Conservation (phyloP, 2,797 vertebrate species). For the Gallirallus australis region DNA sequence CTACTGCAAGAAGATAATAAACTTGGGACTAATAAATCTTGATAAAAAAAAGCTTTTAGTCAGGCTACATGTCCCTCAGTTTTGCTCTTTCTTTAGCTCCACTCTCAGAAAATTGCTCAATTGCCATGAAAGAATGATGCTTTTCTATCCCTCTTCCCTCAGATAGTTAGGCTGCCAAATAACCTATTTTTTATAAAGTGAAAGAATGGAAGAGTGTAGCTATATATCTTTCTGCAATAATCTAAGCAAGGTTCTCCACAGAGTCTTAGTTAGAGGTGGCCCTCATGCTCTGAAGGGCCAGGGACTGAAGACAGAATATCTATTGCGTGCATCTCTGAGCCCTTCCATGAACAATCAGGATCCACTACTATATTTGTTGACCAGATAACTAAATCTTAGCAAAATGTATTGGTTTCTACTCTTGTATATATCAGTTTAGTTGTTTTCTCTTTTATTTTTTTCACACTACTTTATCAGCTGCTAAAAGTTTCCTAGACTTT, state of each 20-base stretch:
- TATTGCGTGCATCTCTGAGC: not conserved
- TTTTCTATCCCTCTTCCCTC: not conserved
- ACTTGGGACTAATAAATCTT: not conserved
- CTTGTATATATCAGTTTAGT: not conserved
- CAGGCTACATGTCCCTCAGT: not conserved
- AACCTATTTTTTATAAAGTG: not conserved
- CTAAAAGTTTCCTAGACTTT: not conserved
- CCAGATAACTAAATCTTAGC: not conserved
- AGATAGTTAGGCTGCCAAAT: not conserved
- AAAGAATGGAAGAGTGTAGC: not conserved
- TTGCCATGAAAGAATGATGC: not conserved
- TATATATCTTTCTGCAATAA: not conserved
- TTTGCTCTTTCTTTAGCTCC: not conserved
- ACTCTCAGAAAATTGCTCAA: not conserved
- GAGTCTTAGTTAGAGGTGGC: accelerated
- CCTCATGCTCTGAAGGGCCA: not conserved
- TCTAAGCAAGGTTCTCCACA: not conserved
- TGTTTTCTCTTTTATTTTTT: not conserved
- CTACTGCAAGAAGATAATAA: not conserved
- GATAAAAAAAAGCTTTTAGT: not conserved
- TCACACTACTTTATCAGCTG: not conserved
- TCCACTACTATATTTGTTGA: not conserved
- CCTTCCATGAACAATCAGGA: not conserved
- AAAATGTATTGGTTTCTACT: not conserved
- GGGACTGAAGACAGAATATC: not conserved